Evolutionary conservation across 2,113 vertebrate genomes (phyloP).

Genomic region (Thunnus maccoyii): DNA sequence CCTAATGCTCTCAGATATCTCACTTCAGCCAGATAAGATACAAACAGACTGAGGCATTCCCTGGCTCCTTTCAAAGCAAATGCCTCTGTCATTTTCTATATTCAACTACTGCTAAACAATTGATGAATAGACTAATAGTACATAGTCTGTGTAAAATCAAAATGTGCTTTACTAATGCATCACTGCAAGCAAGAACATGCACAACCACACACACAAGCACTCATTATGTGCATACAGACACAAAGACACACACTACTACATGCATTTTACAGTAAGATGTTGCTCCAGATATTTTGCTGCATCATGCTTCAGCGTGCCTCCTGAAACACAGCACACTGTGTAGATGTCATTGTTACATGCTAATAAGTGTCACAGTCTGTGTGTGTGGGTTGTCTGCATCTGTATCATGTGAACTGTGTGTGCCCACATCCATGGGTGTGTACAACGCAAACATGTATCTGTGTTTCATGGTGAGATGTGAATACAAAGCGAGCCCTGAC

Average conservation of each 20-base stretch:
- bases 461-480: conserved; percentile 10
- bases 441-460: not conserved
- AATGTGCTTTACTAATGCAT: conserved; percentile 60
- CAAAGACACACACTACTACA: conserved; percentile 17
- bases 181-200: conserved; percentile 18
- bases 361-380: not conserved
- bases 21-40: conserved; percentile 1
- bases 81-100: conserved; percentile 37
- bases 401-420: not conserved
- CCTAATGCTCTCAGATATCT: conserved; percentile 6
- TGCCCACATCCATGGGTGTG: not conserved
- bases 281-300: conserved; percentile 65
- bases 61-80: conserved; percentile 28
- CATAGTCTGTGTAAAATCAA: conserved; percentile 41
- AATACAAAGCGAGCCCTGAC: conserved; percentile 21
- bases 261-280: conserved; percentile 41
- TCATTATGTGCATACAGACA: not conserved
- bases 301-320: conserved; percentile 60
- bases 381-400: not conserved
- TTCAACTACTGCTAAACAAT: conserved; percentile 50
- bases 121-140: conserved; percentile 52
- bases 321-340: not conserved
- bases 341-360: conserved; percentile 21
- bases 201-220: not conserved
- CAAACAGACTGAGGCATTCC: conserved; percentile 8